These are phyloP conservation scores for Chloroceryle inda DNA, from an alignment of 2,797 vertebrate species.

Conservation along the genomic window DNA sequence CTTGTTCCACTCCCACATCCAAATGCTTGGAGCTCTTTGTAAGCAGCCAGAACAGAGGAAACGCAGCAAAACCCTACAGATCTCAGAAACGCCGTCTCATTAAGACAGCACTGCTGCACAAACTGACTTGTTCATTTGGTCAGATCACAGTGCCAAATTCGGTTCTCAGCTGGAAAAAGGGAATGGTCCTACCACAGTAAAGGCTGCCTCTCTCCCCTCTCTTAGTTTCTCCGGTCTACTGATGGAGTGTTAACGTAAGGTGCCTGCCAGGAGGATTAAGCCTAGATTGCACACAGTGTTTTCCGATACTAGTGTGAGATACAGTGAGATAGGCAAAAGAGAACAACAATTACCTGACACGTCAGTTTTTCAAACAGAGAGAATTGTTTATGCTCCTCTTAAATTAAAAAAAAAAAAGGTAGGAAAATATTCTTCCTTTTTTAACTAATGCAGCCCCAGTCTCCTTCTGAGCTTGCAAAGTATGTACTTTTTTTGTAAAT, in stretches of 20 bases:
- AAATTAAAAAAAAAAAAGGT: neutral
- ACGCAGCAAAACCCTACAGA: neutral
- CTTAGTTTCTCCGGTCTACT: neutral
- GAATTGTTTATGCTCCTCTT: slow-evolving; percentile 44
- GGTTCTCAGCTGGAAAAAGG: neutral
- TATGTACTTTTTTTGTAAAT: slow-evolving; percentile 80
- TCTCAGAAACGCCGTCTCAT: slow-evolving; percentile 9
- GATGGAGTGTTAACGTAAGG: neutral
- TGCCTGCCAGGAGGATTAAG: slow-evolving; percentile 32
- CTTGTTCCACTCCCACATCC: slow-evolving; percentile 52
- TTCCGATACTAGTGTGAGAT: neutral
- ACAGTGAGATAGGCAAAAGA: neutral
- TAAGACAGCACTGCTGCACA: neutral
- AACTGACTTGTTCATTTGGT: neutral
- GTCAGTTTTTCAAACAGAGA: slow-evolving; percentile 27
- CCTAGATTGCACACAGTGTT: neutral
- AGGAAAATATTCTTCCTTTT: slow-evolving; percentile 67
- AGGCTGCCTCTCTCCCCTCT: neutral
- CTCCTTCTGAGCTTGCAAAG: slow-evolving; percentile 80
- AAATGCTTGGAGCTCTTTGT: slow-evolving; percentile 21
- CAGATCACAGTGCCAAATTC: neutral
- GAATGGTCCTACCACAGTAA: neutral
- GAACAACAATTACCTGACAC: slow-evolving; percentile 48
- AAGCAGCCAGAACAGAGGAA: neutral
- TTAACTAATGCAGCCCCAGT: slow-evolving; percentile 78